Evolutionary conservation across 2,888 invertebrate species (phyloP).

Genomic region (Melieria omissa): DNA sequence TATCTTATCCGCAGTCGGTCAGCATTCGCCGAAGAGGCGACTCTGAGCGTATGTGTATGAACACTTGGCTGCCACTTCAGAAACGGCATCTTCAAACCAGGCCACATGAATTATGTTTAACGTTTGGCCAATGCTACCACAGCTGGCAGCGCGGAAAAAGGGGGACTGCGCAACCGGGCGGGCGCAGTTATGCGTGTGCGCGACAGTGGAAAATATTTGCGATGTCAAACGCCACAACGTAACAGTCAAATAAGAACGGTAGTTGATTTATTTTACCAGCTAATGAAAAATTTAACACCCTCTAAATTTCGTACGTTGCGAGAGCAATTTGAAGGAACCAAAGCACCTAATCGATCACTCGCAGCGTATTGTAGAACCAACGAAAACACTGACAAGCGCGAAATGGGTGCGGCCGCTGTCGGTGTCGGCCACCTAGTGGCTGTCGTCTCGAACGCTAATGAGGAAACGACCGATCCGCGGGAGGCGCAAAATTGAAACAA

Average conservation of each 20-base stretch:
- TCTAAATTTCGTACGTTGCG: constrained; percentile 18
- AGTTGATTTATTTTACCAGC: constrained; percentile 47
- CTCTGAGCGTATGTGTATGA: too few species aligned
- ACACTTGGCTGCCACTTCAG: too few species aligned
- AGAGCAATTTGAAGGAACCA: background rate
- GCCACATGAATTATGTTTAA: too few species aligned
- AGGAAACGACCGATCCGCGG: background rate
- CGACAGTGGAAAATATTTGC: too few species aligned
- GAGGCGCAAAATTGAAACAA: background rate
- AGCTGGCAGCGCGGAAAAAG: too few species aligned
- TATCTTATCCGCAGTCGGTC: too few species aligned
- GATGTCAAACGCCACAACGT: too few species aligned
- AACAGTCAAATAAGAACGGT: background rate
- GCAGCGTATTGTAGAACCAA: background rate
- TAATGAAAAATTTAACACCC: constrained; percentile 48
- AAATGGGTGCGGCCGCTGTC: background rate
- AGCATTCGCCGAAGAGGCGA: too few species aligned
- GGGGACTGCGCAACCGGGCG: too few species aligned
- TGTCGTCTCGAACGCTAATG: background rate
- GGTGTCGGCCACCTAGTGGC: background rate
- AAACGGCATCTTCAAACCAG: too few species aligned
- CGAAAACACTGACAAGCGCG: background rate
- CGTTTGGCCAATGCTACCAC: too few species aligned
- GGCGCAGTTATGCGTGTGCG: too few species aligned
- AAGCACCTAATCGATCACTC: background rate